Evolutionary conservation across 1,140 invertebrate species (phyloP).

Genomic region (Pteromalus puparum): DNA sequence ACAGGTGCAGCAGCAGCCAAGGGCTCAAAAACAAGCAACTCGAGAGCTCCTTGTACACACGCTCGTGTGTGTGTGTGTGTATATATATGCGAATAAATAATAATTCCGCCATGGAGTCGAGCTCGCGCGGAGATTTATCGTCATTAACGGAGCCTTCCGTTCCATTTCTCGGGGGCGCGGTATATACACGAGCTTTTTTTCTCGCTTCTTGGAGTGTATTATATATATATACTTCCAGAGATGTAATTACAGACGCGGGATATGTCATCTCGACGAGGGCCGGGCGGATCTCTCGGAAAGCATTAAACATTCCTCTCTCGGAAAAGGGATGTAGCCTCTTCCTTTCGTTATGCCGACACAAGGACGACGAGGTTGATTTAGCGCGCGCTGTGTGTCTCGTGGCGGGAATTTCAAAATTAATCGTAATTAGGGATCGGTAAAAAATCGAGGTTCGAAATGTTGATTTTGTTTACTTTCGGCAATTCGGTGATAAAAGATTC

Average conservation of each 20-base stretch:
- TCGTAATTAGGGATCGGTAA: not conserved
- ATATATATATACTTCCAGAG: not conserved
- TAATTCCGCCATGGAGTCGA: slow-evolving; percentile 5
- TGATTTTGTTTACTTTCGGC: not conserved
- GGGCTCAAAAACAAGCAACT: not conserved
- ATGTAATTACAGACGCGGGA: slow-evolving; percentile 23
- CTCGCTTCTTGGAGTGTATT: too few relatives aligned
- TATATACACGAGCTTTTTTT: not conserved
- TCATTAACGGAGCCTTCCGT: slow-evolving; percentile 44
- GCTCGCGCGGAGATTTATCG: slow-evolving; percentile 24
- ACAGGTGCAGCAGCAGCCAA: not conserved
- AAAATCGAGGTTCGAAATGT: not conserved
- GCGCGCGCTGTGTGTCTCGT: too few relatives aligned
- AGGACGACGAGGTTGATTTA: not conserved
- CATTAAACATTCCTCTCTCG: not conserved
- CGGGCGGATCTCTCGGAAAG: not conserved
- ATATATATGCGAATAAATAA: not conserved
- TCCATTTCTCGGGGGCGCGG: slow-evolving; percentile 37
- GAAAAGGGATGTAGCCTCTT: not conserved
- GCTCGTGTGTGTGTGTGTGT: too few relatives aligned
- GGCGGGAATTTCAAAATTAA: not conserved
- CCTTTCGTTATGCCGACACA: not conserved
- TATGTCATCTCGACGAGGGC: slow-evolving; percentile 11
- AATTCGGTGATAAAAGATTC: not conserved
- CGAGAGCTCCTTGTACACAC: not conserved